These are phyloP conservation scores for Siniperca knerii DNA, from an alignment of 2,113 vertebrate genomes.

Conservation along the genomic window DNA sequence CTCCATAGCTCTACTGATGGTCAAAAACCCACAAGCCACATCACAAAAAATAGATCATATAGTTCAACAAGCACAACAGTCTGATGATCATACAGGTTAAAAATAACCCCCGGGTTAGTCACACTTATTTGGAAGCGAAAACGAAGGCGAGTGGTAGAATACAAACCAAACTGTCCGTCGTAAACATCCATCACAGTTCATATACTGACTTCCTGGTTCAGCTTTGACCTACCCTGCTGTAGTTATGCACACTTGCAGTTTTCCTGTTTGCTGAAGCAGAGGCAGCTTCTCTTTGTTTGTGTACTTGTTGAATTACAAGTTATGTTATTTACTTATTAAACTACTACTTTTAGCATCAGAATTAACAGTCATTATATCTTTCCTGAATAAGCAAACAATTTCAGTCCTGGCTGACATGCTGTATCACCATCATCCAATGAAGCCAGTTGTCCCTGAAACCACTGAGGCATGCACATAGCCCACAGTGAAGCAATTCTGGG, in stretches of 20 bases:
- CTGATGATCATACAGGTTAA: not conserved
- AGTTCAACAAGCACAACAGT: not conserved
- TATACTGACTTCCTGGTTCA: no score
- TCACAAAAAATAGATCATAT: not conserved
- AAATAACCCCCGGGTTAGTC: not conserved
- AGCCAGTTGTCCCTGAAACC: constrained; percentile 11
- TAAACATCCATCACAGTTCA: no score
- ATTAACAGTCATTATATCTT: not conserved
- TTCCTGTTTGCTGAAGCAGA: not conserved
- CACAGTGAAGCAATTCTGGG: not conserved
- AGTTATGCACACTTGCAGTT: not conserved
- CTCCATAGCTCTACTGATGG: not conserved
- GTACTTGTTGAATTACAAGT: not conserved
- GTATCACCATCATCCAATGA: not conserved
- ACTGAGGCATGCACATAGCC: not conserved
- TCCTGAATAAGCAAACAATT: not conserved
- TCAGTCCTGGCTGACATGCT: not conserved
- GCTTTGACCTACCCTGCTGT: not conserved
- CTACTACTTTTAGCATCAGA: not conserved
- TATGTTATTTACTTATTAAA: not conserved
- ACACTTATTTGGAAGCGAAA: not conserved
- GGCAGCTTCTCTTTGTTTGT: no score
- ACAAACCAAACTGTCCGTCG: not conserved
- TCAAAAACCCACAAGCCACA: no score
- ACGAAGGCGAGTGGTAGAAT: not conserved